Evolutionary conservation across 2,113 vertebrate genomes (phyloP), one percentile per base, ranked within the genome.

Genomic region (Oryzias celebensis): DNA sequence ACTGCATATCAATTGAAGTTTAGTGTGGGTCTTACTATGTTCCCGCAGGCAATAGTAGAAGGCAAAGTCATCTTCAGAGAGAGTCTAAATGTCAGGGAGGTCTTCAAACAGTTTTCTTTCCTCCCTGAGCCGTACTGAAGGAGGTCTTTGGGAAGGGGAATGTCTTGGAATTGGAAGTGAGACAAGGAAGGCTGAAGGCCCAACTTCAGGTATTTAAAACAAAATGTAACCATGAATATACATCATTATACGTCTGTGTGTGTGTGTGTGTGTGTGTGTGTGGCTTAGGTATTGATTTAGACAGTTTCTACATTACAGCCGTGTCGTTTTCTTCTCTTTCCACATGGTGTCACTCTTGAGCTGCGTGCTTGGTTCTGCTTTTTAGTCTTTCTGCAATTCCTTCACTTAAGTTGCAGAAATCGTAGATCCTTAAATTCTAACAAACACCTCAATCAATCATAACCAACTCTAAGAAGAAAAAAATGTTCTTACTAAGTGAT

Each of bases 21-120:
- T 81, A 86, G 87, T 82, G 87, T 87, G 87, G 86, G 86, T 86
- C 82, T 87, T 89, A 88, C 86, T 86, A 84, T 84, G 82, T 88
- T 90, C 85, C 87, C 89, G 84, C 86, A 87, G 89, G 89, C 89
- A 81, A 86, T 75, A 84, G 89, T 89, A 78, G 87, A 88, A 87
- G 85, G 86, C 88, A 89, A 90, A 90, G 88, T 89, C 86, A 88
- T 89, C 89, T 89, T 90, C 87, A 89, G 81, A 89, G 89, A 84
- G 78, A 84, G 82, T 87, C 86, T 87, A 89, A 90, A 87, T 90
- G 89, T 88, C 87, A 89, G 84, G 85, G 86, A 89, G 87, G 89
- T 89, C 86, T 89, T 89, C 83, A 89, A 90, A 87, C 85, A 79
- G 57, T 78, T 78, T 81, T 78, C 81, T 54, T 54, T 42, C 28